A percentile compares a stretch with the other conserved stretches of the same genome.
phyloP scores from a whole-genome alignment of 1,140 invertebrate species.

The Adelges cooleyi region DNA sequence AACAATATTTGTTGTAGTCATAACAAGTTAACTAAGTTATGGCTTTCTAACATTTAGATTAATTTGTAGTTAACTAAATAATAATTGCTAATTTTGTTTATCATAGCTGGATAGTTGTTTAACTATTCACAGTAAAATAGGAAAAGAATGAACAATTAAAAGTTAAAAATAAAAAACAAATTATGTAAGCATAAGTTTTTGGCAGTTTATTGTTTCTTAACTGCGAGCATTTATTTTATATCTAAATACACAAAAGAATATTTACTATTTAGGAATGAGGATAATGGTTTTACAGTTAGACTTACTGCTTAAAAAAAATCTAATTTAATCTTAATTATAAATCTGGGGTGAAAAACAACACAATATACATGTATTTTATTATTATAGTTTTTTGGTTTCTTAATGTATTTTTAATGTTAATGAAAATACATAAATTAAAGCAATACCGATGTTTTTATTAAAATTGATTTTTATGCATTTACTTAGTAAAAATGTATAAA shows the following conservation, averaged over 20 bases:
- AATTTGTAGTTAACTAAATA: too few species aligned
- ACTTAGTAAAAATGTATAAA: neutral
- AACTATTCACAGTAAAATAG: too few species aligned
- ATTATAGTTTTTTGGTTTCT: neutral
- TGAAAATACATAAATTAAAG: neutral
- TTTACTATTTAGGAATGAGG: neutral
- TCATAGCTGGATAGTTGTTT: too few species aligned
- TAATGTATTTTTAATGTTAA: neutral
- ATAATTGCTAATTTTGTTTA: too few species aligned
- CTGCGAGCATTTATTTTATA: neutral
- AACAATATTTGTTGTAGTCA: too few species aligned
- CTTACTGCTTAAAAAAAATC: neutral
- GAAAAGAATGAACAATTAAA: too few species aligned
- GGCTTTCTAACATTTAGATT: too few species aligned
- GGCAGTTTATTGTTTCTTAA: conserved; percentile 11
- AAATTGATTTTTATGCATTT: neutral
- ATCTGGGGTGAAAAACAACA: neutral
- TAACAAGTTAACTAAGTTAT: too few species aligned
- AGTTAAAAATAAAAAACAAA: neutral
- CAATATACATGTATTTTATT: neutral
- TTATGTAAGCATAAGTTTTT: neutral
- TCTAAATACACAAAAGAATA: conserved; percentile 9
- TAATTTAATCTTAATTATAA: neutral
- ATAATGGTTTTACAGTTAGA: neutral
- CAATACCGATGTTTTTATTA: neutral